Base-by-base conservation (phyloP, 2,888 invertebrate genomes). In the Eupsilia transversa region DNA sequence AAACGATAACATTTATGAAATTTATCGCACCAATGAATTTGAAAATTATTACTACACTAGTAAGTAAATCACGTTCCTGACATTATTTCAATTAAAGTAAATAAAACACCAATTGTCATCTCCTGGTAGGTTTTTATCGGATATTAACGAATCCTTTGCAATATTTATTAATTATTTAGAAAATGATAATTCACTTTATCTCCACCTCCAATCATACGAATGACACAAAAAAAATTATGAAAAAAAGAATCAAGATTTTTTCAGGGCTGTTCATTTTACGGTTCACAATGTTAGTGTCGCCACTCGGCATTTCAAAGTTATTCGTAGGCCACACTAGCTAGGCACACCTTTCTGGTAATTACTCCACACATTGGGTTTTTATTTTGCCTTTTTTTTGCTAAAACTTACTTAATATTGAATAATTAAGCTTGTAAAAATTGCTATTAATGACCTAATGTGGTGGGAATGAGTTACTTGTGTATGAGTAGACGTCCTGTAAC, bases 1-100 rank as follows among this genome's bases (percentile, higher is more conserved):
- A 75, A 77, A 80, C 84, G 78, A 66, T 79, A 78, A 70, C 82
- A 84, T 77, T 74, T 77, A 84, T 59, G 63, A 70, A 88, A 87
- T 89, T 84, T 85, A 85, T 82, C 86, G 85, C 89, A 89, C 85
- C 76, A 89, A 84, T 74, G 78, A 87, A 82, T 87, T 82, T 82
- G 67, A 74, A 72, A 72, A 77, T 72, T 68, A 74, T 69, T 72
- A 78, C 74, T 82, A 56, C 81, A 82, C 65, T 54, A 54, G 3
- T 23, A 2, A 23, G 43, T 74, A 79, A 78, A 84, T 77, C 77
- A 80, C 79, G 74, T 75, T 83, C 59, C 63, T 72, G 75, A 69
- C 57, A 76, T 79, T 72, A 76, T 81, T 76, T 76, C 35, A 80
- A 68, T 52, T 59, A 56, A 69, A 83, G 66, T 85, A 82, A 83